phyloP scores from a whole-genome alignment of 2,888 invertebrate species.

The Thera britannica region DNA sequence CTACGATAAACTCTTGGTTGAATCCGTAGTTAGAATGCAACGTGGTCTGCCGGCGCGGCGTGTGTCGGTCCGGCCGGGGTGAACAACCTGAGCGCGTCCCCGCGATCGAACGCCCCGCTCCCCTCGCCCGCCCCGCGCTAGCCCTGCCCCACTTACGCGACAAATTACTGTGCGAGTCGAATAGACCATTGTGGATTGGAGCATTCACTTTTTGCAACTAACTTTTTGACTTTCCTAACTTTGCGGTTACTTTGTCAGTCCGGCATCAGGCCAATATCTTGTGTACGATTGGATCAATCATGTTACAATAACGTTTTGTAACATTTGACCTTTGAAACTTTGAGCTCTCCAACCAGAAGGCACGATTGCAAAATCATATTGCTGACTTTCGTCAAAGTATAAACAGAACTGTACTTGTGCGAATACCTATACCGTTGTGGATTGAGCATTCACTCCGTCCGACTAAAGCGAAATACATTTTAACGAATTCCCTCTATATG shows the following conservation, averaged over 20 bases:
- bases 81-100: constrained; percentile 78
- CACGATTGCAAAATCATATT: background rate
- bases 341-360: too few species aligned
- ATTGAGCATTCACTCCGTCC: background rate
- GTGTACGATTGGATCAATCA: too few species aligned
- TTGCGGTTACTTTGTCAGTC: background rate
- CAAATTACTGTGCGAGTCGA: constrained; percentile 54
- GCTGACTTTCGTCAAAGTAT: background rate
- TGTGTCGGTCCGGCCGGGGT: constrained; percentile 62
- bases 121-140: constrained; percentile 49
- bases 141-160: constrained; percentile 52
- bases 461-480: too few species aligned
- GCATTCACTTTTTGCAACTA: constrained; percentile 39
- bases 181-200: constrained; percentile 37
- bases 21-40: constrained; percentile 52
- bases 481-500: too few species aligned
- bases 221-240: constrained; percentile 10
- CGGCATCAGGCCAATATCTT: background rate
- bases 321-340: background rate
- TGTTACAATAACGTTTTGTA: background rate
- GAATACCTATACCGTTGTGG: background rate
- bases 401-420: background rate
- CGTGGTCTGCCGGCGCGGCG: constrained; percentile 55
- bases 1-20: constrained; percentile 23
- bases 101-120: constrained; percentile 66